Conservation (phyloP, 2,888 invertebrate genomes). For the Drosophila multiciliata region DNA sequence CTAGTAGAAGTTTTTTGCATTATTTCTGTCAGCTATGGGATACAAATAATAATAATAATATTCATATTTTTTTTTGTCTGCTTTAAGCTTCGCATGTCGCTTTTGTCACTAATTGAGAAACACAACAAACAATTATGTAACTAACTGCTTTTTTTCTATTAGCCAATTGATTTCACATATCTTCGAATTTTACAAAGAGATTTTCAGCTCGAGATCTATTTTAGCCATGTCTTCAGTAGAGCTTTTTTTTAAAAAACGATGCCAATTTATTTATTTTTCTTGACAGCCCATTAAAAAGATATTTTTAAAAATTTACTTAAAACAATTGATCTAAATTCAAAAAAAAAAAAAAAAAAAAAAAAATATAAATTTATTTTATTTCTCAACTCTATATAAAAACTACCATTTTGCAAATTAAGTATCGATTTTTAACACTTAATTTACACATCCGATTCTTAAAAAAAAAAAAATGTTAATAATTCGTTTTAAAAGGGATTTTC, state of each 20-base stretch:
- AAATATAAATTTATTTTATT: neutral
- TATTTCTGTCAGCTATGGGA: slow-evolving; percentile 29
- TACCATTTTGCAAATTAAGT: neutral
- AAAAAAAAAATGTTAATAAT: too few relatives aligned
- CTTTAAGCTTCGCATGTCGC: slow-evolving; percentile 75
- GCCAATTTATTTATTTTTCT: neutral
- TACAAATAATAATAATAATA: neutral
- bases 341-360: neutral
- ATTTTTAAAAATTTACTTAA: neutral
- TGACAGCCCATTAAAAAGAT: neutral
- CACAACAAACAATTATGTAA: slow-evolving; percentile 23
- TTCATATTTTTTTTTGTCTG: slow-evolving; percentile 34
- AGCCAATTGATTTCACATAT: neutral
- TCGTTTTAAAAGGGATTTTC: too few relatives aligned
- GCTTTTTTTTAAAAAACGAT: neutral
- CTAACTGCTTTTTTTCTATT: slow-evolving; percentile 25
- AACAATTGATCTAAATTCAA: neutral
- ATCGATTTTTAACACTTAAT: neutral
- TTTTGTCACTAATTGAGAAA: slow-evolving; percentile 70
- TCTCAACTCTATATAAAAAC: neutral
- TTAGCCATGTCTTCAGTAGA: neutral
- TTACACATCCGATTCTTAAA: neutral
- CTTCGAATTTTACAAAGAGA: accelerated
- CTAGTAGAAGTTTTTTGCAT: slow-evolving; percentile 86
- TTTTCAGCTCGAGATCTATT: neutral